Percentiles rank a stretch among this genome's conserved stretches.
These are phyloP conservation scores for Triplophysa yarkandensis DNA, from an alignment of 2,797 vertebrate species.

Conservation along the genomic window DNA sequence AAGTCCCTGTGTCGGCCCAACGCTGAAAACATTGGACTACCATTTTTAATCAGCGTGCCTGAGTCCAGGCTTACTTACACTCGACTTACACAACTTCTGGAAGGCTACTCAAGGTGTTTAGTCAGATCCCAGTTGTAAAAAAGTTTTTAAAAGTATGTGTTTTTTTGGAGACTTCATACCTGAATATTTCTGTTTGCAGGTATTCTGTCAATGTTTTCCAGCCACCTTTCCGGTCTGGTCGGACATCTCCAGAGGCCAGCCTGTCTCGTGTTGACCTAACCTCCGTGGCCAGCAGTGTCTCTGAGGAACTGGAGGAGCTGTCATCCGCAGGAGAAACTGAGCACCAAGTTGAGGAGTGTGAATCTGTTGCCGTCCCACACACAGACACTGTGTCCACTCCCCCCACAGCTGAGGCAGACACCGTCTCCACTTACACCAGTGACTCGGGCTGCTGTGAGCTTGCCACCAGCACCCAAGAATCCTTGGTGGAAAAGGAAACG, in stretches of 20 bases:
- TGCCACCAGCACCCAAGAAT: conserved; percentile 71
- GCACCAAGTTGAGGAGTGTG: conserved; percentile 63
- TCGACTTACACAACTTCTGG: conserved; percentile 89
- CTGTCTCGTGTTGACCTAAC: conserved; percentile 69
- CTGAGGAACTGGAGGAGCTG: conserved; percentile 67
- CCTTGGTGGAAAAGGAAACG: conserved; percentile 84
- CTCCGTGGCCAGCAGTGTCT: conserved; percentile 62
- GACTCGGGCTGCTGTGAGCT: conserved; percentile 87
- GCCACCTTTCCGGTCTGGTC: conserved; percentile 91
- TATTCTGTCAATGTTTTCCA: conserved; percentile 98
- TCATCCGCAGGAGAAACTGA: conserved; percentile 59
- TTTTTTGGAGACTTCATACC: too few relatives aligned
- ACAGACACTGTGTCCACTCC: conserved; percentile 60
- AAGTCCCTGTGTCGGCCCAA: conserved; percentile 86
- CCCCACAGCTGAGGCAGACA: conserved; percentile 63
- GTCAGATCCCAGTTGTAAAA: neutral
- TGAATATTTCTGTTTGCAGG: conserved; percentile 66
- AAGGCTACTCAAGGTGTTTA: conserved; percentile 91
- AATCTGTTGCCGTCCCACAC: conserved; percentile 63
- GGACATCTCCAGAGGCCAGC: conserved; percentile 84
- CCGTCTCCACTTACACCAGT: conserved; percentile 73
- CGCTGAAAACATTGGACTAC: conserved; percentile 89
- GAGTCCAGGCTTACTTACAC: conserved; percentile 89
- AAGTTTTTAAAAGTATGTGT: too few relatives aligned
- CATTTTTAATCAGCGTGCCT: conserved; percentile 92